Conservation (phyloP, 1,140 invertebrate species). For the Holotrichia oblita region DNA sequence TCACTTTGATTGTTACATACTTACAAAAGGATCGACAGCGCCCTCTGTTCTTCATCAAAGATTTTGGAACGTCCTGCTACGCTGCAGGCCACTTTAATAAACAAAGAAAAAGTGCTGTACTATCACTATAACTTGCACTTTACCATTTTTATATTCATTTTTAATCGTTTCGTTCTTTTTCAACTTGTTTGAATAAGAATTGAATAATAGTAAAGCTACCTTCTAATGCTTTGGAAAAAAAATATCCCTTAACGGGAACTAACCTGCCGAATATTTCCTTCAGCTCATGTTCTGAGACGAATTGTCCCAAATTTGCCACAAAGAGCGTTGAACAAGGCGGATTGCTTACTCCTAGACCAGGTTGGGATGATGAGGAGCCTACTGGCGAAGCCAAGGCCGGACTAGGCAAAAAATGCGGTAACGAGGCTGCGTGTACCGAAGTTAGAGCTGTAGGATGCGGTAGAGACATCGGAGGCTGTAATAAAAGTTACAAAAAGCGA, state of each 20-base stretch:
- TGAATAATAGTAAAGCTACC: conserved; percentile 16
- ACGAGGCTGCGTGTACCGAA: conserved; percentile 79
- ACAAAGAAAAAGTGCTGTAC: conserved; percentile 41
- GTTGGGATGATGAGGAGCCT: conserved; percentile 80
- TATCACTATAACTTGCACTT: conserved; percentile 52
- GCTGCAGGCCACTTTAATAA: conserved; percentile 44
- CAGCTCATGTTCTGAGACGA: conserved; percentile 95
- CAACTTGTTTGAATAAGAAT: background rate
- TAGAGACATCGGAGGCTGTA: conserved; percentile 74
- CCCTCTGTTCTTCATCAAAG: conserved; percentile 40
- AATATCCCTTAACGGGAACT: conserved; percentile 55
- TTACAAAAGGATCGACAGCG: conserved; percentile 27
- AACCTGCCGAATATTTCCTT: conserved; percentile 98
- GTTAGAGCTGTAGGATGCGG: conserved; percentile 82
- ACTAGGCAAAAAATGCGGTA: conserved; percentile 81
- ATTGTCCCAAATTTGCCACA: conserved; percentile 95
- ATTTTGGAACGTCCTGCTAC: conserved; percentile 42
- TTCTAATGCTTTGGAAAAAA: background rate
- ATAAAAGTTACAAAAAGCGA: conserved; percentile 37
- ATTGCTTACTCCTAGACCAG: conserved; percentile 69
- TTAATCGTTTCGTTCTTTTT: background rate
- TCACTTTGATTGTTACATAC: conserved; percentile 34
- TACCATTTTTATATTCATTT: conserved; percentile 1
- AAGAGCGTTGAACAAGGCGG: conserved; percentile 96
- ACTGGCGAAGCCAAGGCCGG: conserved; percentile 88